A percentile compares a stretch with the other conserved stretches of the same genome.
Evolutionary conservation across 2,797 vertebrate species (phyloP).

Genomic region (Ispidina picta): DNA sequence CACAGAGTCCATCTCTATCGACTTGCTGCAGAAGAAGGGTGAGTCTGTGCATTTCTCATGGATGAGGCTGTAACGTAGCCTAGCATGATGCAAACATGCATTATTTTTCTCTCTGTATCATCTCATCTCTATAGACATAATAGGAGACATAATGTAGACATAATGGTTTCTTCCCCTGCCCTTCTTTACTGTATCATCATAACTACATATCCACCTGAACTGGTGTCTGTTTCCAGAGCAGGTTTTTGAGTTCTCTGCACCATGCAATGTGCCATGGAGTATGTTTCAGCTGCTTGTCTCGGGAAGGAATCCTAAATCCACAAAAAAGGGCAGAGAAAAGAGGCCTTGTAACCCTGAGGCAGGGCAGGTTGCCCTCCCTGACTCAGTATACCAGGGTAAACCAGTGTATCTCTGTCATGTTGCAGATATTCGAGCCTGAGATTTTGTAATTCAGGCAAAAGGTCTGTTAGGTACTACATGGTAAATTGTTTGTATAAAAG

Average conservation of each 20-base stretch:
- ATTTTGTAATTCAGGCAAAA: background rate
- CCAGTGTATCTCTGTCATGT: background rate
- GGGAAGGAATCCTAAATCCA: background rate
- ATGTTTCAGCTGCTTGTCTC: background rate
- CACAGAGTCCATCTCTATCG: constrained; percentile 87
- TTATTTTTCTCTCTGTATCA: background rate
- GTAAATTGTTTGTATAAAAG: background rate
- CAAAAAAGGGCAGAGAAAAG: background rate
- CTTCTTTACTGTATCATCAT: background rate
- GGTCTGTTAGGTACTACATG: background rate
- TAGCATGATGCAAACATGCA: accelerated
- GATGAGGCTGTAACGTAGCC: accelerated
- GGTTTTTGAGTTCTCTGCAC: background rate
- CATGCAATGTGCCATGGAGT: accelerated
- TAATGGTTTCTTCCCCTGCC: background rate
- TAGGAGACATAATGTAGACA: background rate
- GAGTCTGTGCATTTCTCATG: accelerated
- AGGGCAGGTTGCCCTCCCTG: background rate
- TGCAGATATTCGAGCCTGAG: background rate
- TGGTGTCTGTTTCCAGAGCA: background rate
- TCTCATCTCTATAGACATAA: background rate
- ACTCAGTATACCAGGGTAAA: background rate
- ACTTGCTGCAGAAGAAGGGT: constrained; percentile 94
- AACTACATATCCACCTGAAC: background rate
- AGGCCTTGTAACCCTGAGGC: background rate